Percentiles rank a stretch among this genome's conserved stretches.
These are phyloP conservation scores for Tragulus kanchil DNA, from an alignment of 2,113 vertebrate genomes.

Conservation along the genomic window DNA sequence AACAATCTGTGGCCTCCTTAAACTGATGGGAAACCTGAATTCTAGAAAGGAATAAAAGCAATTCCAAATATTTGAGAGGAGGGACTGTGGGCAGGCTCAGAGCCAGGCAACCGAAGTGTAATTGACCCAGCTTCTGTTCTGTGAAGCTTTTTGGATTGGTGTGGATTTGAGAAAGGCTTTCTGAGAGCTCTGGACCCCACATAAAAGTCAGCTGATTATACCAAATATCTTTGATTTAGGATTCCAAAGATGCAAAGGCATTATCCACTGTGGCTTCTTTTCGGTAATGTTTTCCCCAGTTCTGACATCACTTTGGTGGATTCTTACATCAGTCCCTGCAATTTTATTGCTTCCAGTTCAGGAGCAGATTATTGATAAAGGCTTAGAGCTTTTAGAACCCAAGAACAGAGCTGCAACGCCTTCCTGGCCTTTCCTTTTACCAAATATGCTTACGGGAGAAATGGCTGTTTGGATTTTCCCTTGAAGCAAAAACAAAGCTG, in stretches of 20 bases:
- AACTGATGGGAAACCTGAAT: slow-evolving; percentile 30
- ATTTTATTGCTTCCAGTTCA: slow-evolving; percentile 37
- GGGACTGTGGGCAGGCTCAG: background rate
- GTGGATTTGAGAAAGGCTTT: background rate
- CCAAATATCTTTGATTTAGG: background rate
- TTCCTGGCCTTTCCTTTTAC: background rate
- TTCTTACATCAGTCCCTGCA: background rate
- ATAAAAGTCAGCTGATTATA: background rate
- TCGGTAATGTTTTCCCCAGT: background rate
- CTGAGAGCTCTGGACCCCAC: background rate
- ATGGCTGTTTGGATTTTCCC: background rate
- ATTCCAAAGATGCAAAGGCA: background rate
- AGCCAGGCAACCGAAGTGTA: background rate
- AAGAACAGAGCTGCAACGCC: background rate
- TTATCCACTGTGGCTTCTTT: background rate
- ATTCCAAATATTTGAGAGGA: background rate
- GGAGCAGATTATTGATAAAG: background rate
- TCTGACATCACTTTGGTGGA: background rate
- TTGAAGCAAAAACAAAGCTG: background rate
- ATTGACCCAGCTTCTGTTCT: slow-evolving; percentile 18
- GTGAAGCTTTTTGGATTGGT: background rate
- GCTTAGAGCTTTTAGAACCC: background rate
- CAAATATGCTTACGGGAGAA: background rate
- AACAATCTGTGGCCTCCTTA: slow-evolving; percentile 36
- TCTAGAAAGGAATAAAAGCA: slow-evolving; percentile 41